Evolutionary conservation across 2,113 vertebrate species (phyloP), one percentile per base, ranked within the genome.

Genomic region (Platichthys flesus): DNA sequence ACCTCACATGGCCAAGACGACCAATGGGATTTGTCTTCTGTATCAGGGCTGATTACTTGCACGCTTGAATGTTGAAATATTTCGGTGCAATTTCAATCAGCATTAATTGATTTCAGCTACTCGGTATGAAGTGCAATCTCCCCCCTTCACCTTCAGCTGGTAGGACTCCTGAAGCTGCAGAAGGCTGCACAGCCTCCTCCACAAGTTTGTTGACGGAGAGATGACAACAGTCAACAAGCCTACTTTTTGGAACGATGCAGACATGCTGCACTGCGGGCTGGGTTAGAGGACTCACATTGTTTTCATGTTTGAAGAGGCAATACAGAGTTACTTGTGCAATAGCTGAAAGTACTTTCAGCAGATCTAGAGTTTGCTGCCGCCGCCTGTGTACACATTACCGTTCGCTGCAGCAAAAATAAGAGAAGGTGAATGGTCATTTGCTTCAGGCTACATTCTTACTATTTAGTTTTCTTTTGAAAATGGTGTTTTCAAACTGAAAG

Each of bases 181-280:
- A 65, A 26, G 37, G 37, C 40, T 16, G 10, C 62, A 24, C 40
- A 59, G 56, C 42, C 51, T 4, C 42, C 59, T 66, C 31, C 55
- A 58, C 40, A 40, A 4, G 64, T 72, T 45, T 79, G 18, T 67
- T 72, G 54, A 67, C 54, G 74, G 65, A 56, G 61, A 56, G 69
- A 24, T 58, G 66, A 80, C 52, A 68, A 70, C 24, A 72, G 60
- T 56, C 59, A 80, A 78, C 58, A 83, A 31, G 31, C 31, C 31
- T 15, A 16, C 24, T 12, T 4, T 28, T 64, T 15, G 24, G 10
- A 3, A 45, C 28, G 23, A 37, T 66, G 62, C 62, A 56, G 66
- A 59, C n/a, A 20, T 60, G 55, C 3, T 0, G 0, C 14, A 28
- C 47, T 16, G 37, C 15, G 16, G 15, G 52, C 15, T 20, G 7